Evolutionary conservation across 1,140 invertebrate genomes (phyloP).

Genomic region (Drosophila guanche): DNA sequence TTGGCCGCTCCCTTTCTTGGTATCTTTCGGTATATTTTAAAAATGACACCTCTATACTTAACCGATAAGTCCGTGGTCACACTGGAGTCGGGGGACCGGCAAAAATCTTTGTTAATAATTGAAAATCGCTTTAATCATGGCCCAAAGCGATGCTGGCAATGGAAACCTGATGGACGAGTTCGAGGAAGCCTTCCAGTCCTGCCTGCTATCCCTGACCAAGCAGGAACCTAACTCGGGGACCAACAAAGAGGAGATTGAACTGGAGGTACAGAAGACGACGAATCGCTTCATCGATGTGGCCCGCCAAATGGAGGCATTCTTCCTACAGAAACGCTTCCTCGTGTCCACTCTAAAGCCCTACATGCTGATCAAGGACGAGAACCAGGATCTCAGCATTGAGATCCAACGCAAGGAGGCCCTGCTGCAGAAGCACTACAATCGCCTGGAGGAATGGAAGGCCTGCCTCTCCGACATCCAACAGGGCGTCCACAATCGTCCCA

Average conservation of each 20-base stretch:
- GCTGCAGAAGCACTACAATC: slow-evolving; percentile 94
- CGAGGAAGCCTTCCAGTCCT: slow-evolving; percentile 94
- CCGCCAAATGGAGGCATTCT: slow-evolving; percentile 96
- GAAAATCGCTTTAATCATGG: slow-evolving; percentile 85
- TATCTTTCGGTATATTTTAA: background rate
- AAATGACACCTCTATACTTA: background rate
- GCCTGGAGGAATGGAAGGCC: slow-evolving; percentile 94
- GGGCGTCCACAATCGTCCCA: slow-evolving; percentile 67
- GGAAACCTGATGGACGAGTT: slow-evolving; percentile 93
- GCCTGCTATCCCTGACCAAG: slow-evolving; percentile 92
- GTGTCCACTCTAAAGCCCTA: slow-evolving; percentile 96
- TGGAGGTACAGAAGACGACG: slow-evolving; percentile 93
- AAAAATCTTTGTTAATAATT: background rate
- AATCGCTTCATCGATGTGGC: slow-evolving; percentile 94
- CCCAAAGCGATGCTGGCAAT: slow-evolving; percentile 90
- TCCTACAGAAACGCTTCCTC: slow-evolving; percentile 95
- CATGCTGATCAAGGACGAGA: slow-evolving; percentile 95
- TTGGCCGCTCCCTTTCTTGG: slow-evolving; percentile 6
- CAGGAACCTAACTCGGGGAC: slow-evolving; percentile 88
- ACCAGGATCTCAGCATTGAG: slow-evolving; percentile 92
- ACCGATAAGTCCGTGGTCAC: background rate
- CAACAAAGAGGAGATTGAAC: slow-evolving; percentile 92
- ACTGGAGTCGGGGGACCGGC: background rate
- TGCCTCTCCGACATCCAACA: slow-evolving; percentile 89
- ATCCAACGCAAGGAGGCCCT: slow-evolving; percentile 93